Percentiles rank a stretch among this genome's conserved stretches.
Conservation (phyloP, 1,140 invertebrate genomes). For the Drosophila neocordata region DNA sequence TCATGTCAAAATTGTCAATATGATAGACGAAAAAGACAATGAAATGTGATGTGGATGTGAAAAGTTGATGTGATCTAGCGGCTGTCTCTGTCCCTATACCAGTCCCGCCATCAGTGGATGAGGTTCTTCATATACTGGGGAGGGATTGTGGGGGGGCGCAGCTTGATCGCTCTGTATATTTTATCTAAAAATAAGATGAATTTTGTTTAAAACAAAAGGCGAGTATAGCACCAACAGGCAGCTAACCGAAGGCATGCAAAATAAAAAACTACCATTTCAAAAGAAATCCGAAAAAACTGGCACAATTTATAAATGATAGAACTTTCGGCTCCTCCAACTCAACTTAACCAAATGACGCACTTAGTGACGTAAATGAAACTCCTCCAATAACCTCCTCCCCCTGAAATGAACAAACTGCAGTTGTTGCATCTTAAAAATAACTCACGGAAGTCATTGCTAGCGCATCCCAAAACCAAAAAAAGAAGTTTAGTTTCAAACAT, state of each 20-base stretch:
- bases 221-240: slow-evolving; percentile 14
- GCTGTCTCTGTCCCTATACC: slow-evolving; percentile 2
- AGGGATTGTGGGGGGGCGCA: slow-evolving; percentile 12
- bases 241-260: slow-evolving; percentile 15
- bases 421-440: slow-evolving; percentile 49
- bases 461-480: neutral
- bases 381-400: slow-evolving; percentile 12
- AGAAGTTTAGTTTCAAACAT: slow-evolving; percentile 13
- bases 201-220: slow-evolving; percentile 59
- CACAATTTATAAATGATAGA: slow-evolving; percentile 18
- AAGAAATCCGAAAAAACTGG: slow-evolving; percentile 20
- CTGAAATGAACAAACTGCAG: slow-evolving; percentile 42
- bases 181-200: slow-evolving; percentile 69
- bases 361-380: slow-evolving; percentile 68
- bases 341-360: slow-evolving; percentile 57
- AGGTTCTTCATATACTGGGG: neutral
- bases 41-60: slow-evolving; percentile 33
- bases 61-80: slow-evolving; percentile 45
- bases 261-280: slow-evolving; percentile 11
- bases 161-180: slow-evolving; percentile 51
- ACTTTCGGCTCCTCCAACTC: slow-evolving; percentile 14
- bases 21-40: slow-evolving; percentile 50
- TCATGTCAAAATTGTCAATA: slow-evolving; percentile 75
- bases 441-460: slow-evolving; percentile 50
- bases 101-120: neutral